These are phyloP conservation scores for Phalacrocorax pelagicus DNA, from an alignment of 2,113 vertebrate genomes.

Conservation along the genomic window DNA sequence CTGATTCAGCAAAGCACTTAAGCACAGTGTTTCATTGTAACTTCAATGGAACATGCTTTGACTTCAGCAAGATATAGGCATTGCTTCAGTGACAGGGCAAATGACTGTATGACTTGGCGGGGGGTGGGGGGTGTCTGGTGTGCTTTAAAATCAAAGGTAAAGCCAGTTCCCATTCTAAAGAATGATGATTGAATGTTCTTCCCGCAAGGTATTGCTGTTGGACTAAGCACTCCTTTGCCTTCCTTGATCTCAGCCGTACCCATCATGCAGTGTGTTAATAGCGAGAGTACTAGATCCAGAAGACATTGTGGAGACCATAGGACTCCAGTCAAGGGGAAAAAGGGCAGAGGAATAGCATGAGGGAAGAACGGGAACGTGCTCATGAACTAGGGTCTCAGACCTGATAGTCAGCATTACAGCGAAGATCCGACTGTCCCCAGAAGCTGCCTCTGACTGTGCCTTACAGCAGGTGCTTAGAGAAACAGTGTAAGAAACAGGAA, in stretches of 20 bases:
- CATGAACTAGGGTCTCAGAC: not conserved
- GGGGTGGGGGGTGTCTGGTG: not conserved
- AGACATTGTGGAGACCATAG: not conserved
- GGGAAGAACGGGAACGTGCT: not conserved
- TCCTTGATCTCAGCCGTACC: not conserved
- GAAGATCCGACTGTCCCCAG: not conserved
- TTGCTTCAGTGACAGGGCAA: not conserved
- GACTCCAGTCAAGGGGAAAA: not conserved
- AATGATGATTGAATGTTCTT: not conserved
- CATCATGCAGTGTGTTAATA: not conserved
- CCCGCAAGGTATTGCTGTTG: not conserved
- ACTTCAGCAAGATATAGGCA: not conserved
- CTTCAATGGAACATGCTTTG: constrained; percentile 50
- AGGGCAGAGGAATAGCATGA: fast-evolving
- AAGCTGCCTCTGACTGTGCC: not conserved
- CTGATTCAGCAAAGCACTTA: constrained; percentile 67
- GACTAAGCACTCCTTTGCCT: not conserved
- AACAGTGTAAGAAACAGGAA: not conserved
- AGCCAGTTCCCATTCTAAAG: not conserved
- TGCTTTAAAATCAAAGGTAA: not conserved
- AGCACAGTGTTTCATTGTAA: constrained; percentile 41
- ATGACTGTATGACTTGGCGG: not conserved
- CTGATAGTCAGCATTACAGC: not conserved
- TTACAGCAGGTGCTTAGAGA: not conserved
- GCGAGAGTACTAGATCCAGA: not conserved